Conservation (phyloP, 2,797 vertebrate species). For the Enteromius trimaculatus region DNA sequence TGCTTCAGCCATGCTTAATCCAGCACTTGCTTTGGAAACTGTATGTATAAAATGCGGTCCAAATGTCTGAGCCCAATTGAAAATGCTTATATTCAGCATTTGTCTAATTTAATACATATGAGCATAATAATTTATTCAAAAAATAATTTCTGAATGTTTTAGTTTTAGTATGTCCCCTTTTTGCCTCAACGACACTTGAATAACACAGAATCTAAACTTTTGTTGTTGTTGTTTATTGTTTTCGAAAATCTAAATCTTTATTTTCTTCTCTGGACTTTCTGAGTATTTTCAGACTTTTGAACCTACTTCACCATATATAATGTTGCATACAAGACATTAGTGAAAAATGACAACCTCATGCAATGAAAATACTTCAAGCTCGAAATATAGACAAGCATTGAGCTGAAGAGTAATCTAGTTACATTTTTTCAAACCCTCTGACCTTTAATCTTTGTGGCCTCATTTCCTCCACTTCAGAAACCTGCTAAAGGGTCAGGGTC, state of each 20-base stretch:
- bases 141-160: neutral
- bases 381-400: slow-evolving; percentile 27
- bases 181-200: neutral
- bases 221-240: neutral
- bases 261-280: neutral
- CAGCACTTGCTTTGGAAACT: neutral
- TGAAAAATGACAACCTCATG: neutral
- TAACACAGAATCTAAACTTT: neutral
- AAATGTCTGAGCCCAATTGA: neutral
- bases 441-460: slow-evolving; percentile 91
- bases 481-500: slow-evolving; percentile 75
- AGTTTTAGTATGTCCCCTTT: neutral
- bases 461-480: slow-evolving; percentile 89
- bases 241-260: neutral
- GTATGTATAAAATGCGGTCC: neutral
- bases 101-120: neutral
- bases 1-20: neutral
- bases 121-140: neutral
- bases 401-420: slow-evolving; percentile 31
- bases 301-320: neutral
- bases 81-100: neutral
- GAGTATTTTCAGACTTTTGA: slow-evolving; percentile 10
- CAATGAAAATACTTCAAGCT: neutral
- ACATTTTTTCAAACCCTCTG: slow-evolving; percentile 62
- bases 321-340: neutral